A percentile compares a stretch with the other conserved stretches of the same genome.
Evolutionary conservation across 2,888 invertebrate genomes (phyloP).

Genomic region (Lasius fuliginosus): DNA sequence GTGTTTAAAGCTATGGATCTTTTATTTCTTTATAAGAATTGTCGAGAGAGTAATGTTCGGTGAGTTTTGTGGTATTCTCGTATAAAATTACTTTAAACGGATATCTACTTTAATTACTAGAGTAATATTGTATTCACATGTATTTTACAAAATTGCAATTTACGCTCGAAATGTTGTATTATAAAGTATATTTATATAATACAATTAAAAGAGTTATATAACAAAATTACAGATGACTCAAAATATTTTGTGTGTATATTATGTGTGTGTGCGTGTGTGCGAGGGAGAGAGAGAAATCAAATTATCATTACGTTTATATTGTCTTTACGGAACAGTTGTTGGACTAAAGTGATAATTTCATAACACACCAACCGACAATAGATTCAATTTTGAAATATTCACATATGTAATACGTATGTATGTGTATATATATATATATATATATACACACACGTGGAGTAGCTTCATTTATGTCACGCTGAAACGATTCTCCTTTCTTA

Average conservation of each 20-base stretch:
- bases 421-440: neutral
- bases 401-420: neutral
- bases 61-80: neutral
- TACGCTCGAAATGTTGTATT: neutral
- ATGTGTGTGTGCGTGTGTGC: no score
- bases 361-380: neutral
- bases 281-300: neutral
- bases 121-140: neutral
- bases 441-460: neutral
- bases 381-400: conserved; percentile 39
- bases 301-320: neutral
- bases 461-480: conserved; percentile 14
- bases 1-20: neutral
- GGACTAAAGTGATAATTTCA: neutral
- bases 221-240: neutral
- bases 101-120: neutral
- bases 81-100: neutral
- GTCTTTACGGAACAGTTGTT: neutral
- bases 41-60: neutral
- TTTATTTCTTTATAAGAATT: neutral
- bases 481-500: conserved; percentile 17
- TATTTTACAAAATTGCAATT: neutral
- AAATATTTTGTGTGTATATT: neutral
- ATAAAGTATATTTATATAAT: neutral
- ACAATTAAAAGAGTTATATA: neutral